phyloP scores from a whole-genome alignment of 2,113 vertebrate genomes.

The Nematolebias whitei region DNA sequence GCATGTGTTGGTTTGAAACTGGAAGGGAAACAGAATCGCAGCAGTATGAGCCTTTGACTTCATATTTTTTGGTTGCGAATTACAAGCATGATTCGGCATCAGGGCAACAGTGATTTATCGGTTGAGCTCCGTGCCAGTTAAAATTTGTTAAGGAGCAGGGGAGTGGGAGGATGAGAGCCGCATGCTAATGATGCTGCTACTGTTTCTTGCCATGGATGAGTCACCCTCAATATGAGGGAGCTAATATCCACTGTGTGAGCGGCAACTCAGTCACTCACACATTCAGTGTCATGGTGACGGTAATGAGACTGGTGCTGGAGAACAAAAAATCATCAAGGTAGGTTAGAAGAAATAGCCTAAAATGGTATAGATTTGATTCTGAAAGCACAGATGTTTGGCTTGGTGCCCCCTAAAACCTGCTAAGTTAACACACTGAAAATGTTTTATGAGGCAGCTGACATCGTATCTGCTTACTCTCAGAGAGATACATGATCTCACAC shows the following conservation, averaged over 20 bases:
- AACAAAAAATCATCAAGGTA: constrained; percentile 15
- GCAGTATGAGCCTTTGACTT: constrained; percentile 45
- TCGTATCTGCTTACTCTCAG: not conserved
- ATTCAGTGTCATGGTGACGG: constrained; percentile 20
- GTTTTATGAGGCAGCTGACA: constrained; percentile 6
- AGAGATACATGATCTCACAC: constrained; percentile 16
- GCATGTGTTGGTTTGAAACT: constrained; percentile 22
- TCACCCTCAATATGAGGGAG: constrained; percentile 74
- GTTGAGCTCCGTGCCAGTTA: constrained; percentile 68
- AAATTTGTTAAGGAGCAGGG: constrained; percentile 74
- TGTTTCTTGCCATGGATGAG: constrained; percentile 76
- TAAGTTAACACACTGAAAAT: constrained; percentile 5
- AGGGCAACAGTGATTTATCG: constrained; percentile 61
- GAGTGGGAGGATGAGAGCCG: constrained; percentile 76
- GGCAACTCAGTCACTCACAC: constrained; percentile 21
- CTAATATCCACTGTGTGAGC: constrained; percentile 67
- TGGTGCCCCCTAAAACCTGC: constrained; percentile 5
- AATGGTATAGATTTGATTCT: not conserved
- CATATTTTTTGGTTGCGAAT: constrained; percentile 59
- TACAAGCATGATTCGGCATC: constrained; percentile 53
- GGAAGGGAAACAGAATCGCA: constrained; percentile 23
- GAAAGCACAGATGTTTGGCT: not conserved
- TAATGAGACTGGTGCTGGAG: constrained; percentile 20
- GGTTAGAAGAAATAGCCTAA: not conserved
- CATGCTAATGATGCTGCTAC: constrained; percentile 78